Base-by-base conservation (phyloP, 2,888 invertebrate species). In the Ecliptopera silaceata region DNA sequence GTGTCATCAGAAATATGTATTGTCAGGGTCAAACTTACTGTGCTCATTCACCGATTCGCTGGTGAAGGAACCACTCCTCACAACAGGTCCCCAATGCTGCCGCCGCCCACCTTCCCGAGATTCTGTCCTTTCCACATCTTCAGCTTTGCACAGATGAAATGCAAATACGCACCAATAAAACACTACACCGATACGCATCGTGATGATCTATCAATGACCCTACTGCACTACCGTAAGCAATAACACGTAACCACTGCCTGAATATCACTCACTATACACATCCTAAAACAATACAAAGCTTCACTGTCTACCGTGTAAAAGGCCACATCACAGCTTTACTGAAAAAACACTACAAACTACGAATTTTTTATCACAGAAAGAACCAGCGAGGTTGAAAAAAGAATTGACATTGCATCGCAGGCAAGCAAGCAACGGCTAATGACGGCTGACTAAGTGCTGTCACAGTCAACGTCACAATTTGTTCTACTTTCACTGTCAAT, bases 141-240 rank as follows among this genome's bases (percentile, higher is more conserved):
- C 84, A 61, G 82, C 89, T 82, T 84, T 86, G 74, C 88, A 88
- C 75, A 90, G 72, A 80, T 90, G 89, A 79, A 90, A 79, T 75
- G 82, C 86, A 74, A 88, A 85, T 79, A 91, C 86, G 86, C 89
- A 91, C 88, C 88, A 90, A 85, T 88, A 91, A 67, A 91, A 80
- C 78, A 88, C 81, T 77, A 89, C 80, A 86, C 85, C 86, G 83
- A 90, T 82, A 88, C 88, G 90, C 91, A 91, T 91, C 80, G 86
- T 91, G 85, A 88, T 90, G 85, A 88, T 84, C 79, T 80, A 70
- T 78, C 79, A 82, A 86, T 87, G 82, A 85, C 87, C 88, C 83
- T 82, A 86, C 71, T 77, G 72, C 76, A 83, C 74, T 76, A 84
- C 76, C 76, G 76, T 75, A 81, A 79, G 66, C 68, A 65, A 79